A percentile compares a stretch with the other conserved stretches of the same genome.
phyloP scores from a whole-genome alignment of 1,140 invertebrate species.

The Aethina tumida region DNA sequence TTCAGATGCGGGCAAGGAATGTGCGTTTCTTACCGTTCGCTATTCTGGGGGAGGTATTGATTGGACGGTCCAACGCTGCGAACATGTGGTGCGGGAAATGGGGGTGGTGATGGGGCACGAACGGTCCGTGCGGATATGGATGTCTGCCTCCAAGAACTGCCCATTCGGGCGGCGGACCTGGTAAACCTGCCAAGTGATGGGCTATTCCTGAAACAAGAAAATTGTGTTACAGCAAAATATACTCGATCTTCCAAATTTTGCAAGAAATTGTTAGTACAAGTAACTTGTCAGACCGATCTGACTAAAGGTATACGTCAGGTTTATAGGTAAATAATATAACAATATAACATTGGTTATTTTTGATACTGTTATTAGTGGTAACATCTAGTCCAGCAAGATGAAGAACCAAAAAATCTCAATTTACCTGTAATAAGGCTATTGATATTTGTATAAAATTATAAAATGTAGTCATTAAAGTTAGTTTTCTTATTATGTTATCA shows the following conservation, averaged over 20 bases:
- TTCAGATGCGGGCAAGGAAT: not conserved
- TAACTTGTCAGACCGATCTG: no score
- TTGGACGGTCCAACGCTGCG: slow-evolving; percentile 36
- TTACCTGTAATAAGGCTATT: no score
- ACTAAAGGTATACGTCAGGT: no score
- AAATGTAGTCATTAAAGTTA: no score
- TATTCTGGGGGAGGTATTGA: slow-evolving; percentile 34
- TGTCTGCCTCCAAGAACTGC: slow-evolving; percentile 43
- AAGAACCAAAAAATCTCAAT: no score
- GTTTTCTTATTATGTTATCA: no score
- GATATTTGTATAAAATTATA: no score
- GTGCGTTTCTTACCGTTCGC: slow-evolving; percentile 30
- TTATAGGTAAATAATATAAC: no score
- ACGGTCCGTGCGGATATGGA: slow-evolving; percentile 40
- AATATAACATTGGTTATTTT: no score
- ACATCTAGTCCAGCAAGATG: no score
- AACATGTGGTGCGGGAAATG: slow-evolving; percentile 51
- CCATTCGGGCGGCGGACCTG: slow-evolving; percentile 47
- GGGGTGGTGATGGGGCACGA: slow-evolving; percentile 40
- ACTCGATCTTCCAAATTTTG: not conserved
- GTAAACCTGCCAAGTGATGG: slow-evolving; percentile 51
- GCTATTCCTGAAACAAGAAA: slow-evolving; percentile 47
- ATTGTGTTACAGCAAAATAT: slow-evolving; percentile 4
- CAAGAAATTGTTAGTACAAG: no score
- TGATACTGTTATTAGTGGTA: no score